These are phyloP conservation scores for Tethya wilhelma DNA, from an alignment of 37 sponge, comb jelly and placozoan genomes.

Conservation along the genomic window DNA sequence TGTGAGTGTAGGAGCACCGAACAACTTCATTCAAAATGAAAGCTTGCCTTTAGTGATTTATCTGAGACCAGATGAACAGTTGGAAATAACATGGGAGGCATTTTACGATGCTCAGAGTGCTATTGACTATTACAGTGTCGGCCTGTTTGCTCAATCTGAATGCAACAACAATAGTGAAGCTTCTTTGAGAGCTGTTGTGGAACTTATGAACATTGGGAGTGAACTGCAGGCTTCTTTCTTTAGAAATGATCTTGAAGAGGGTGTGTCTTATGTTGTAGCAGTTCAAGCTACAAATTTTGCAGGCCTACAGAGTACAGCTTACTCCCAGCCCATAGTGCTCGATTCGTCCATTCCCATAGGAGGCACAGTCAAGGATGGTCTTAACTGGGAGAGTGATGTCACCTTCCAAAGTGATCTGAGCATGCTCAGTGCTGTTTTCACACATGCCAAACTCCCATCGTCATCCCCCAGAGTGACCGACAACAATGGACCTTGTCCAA, in stretches of 20 bases:
- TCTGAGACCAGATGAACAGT: neutral
- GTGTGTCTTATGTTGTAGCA: slow-evolving; percentile 49
- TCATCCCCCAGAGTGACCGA: slow-evolving; percentile 10
- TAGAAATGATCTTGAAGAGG: neutral
- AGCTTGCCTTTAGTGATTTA: slow-evolving; percentile 34
- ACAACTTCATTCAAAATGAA: neutral
- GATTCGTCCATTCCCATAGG: slow-evolving; percentile 5
- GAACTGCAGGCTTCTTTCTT: slow-evolving; percentile 12
- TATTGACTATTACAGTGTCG: slow-evolving; percentile 64
- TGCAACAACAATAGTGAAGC: slow-evolving; percentile 27
- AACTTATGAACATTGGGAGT: slow-evolving; percentile 4
- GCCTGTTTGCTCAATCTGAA: slow-evolving; percentile 17
- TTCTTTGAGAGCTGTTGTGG: neutral
- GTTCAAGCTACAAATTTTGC: slow-evolving; percentile 69
- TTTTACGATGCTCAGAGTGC: slow-evolving; percentile 75
- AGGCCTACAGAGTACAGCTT: slow-evolving; percentile 21
- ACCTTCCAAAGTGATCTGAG: slow-evolving; percentile 68
- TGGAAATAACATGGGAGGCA: slow-evolving; percentile 51
- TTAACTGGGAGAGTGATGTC: slow-evolving; percentile 67
- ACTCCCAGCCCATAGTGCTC: slow-evolving; percentile 62
- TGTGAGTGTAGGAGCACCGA: neutral
- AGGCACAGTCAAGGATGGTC: slow-evolving; percentile 80
- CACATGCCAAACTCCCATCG: slow-evolving; percentile 55
- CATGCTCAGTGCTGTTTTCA: slow-evolving; percentile 56
- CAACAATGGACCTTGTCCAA: slow-evolving; percentile 57